These are phyloP conservation scores for Phylloscopus whistleri DNA, from an alignment of 2,113 vertebrate species.

Conservation along the genomic window DNA sequence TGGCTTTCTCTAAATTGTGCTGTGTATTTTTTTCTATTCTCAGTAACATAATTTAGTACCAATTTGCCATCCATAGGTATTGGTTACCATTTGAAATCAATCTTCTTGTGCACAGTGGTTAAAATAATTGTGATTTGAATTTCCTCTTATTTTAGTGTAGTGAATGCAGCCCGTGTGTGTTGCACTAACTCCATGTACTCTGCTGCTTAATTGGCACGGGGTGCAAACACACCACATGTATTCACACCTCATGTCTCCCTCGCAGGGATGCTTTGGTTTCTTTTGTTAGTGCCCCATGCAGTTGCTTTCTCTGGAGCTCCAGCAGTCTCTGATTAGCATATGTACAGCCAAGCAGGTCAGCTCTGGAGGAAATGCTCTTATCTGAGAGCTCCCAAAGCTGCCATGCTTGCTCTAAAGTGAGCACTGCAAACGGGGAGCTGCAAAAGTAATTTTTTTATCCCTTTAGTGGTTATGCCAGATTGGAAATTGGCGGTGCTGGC, in stretches of 20 bases:
- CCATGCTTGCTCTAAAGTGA: neutral
- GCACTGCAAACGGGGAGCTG: neutral
- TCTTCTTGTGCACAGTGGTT: neutral
- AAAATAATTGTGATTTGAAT: neutral
- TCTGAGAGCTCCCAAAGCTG: neutral
- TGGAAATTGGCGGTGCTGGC: neutral
- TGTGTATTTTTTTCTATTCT: neutral
- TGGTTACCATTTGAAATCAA: neutral
- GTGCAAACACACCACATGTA: neutral
- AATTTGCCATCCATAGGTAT: neutral
- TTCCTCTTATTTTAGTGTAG: neutral
- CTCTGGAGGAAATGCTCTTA: neutral
- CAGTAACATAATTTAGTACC: neutral
- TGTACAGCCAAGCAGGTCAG: neutral
- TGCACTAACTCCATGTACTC: neutral
- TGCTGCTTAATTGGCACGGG: neutral
- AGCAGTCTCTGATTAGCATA: neutral
- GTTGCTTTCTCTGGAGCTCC: neutral
- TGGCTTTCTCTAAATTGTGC: neutral
- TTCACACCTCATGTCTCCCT: neutral
- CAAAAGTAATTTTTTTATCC: neutral
- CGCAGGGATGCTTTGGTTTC: neutral
- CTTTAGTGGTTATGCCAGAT: neutral
- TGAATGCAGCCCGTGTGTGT: neutral
- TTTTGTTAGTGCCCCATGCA: neutral